Conservation (phyloP, 2,888 invertebrate genomes). For the Dexiosoma caninum region DNA sequence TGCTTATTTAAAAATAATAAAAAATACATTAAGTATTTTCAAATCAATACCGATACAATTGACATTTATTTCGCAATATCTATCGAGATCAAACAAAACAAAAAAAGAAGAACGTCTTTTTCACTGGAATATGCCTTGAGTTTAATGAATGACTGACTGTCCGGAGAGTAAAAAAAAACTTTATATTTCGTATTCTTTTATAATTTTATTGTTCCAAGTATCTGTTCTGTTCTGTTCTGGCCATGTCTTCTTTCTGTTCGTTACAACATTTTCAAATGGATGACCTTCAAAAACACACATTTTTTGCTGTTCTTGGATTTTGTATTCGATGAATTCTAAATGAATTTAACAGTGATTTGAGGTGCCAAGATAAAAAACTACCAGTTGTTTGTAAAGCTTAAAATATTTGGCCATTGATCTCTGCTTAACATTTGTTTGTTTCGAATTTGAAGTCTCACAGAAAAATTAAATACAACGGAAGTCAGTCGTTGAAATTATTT, state of each 20-base stretch:
- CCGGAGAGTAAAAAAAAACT: background rate
- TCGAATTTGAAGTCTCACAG: background rate
- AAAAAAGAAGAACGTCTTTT: background rate
- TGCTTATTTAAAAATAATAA: background rate
- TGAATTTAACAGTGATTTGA: constrained; percentile 22
- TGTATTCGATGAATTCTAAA: background rate
- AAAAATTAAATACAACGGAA: constrained; percentile 49
- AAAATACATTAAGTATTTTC: background rate
- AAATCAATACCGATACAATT: constrained; percentile 22
- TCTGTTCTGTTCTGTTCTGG: constrained; percentile 6
- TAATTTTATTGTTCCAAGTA: constrained; percentile 1
- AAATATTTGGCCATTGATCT: constrained; percentile 29
- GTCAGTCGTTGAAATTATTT: constrained; percentile 38
- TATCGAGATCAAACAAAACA: too few relatives aligned
- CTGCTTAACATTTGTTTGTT: constrained; percentile 1
- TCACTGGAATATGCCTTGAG: constrained; percentile 22
- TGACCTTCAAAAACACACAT: constrained; percentile 55
- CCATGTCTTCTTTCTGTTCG: constrained; percentile 38
- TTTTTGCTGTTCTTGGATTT: too few relatives aligned
- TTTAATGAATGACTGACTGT: constrained; percentile 30
- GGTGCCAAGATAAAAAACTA: constrained; percentile 35
- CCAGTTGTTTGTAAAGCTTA: constrained; percentile 2
- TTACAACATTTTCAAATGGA: constrained; percentile 48
- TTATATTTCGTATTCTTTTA: constrained; percentile 1
- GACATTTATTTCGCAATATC: constrained; percentile 43